Evolutionary conservation across 2,797 vertebrate genomes (phyloP).

Genomic region (Enteromius treurensis): DNA sequence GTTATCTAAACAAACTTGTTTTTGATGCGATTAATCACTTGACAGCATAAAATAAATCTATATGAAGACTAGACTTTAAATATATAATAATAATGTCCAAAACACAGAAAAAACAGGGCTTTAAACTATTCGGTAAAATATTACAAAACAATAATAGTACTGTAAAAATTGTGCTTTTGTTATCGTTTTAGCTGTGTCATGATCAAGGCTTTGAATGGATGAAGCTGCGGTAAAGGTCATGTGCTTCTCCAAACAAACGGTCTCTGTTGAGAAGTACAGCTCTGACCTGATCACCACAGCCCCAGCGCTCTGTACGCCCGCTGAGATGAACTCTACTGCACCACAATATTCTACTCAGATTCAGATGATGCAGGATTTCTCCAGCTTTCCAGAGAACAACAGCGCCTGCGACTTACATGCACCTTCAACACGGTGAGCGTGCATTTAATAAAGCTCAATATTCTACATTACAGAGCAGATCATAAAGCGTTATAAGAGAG

Average conservation of each 20-base stretch:
- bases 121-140: not conserved
- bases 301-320: not conserved
- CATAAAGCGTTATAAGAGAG: not conserved
- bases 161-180: not conserved
- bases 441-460: not conserved
- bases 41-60: too few relatives aligned
- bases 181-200: not conserved
- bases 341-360: not conserved
- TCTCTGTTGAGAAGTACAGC: constrained; percentile 9
- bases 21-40: too few relatives aligned
- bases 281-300: not conserved
- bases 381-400: not conserved
- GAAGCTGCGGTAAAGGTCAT: not conserved
- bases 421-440: not conserved
- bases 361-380: not conserved
- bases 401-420: not conserved
- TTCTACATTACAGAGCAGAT: not conserved
- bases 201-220: not conserved
- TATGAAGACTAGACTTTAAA: not conserved
- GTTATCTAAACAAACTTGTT: too few relatives aligned
- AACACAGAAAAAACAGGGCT: not conserved
- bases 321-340: not conserved
- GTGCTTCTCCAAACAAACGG: not conserved
- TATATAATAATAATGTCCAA: not conserved
- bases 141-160: too few relatives aligned